A percentile compares a stretch with the other conserved stretches of the same genome.
Evolutionary conservation across 2,888 invertebrate species (phyloP).

Genomic region (Netelia melanura): DNA sequence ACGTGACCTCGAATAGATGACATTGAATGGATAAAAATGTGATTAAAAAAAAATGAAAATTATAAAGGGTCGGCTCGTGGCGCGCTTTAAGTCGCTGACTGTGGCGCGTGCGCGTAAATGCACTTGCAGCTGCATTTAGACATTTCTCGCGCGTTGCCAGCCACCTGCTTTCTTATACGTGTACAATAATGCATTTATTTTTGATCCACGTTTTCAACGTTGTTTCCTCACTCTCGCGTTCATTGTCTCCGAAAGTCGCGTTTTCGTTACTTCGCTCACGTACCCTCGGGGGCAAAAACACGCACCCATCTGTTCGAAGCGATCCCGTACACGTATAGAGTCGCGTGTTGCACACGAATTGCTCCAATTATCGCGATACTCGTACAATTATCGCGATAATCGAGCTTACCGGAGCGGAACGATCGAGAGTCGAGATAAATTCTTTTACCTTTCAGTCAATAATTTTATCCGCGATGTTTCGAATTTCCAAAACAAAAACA

Average conservation of each 20-base stretch:
- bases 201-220: slow-evolving; percentile 28
- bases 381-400: slow-evolving; percentile 72
- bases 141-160: slow-evolving; percentile 27
- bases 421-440: slow-evolving; percentile 74
- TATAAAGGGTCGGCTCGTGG: slow-evolving; percentile 26
- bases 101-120: slow-evolving; percentile 49
- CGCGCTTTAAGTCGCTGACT: background rate
- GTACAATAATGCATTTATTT: slow-evolving; percentile 7
- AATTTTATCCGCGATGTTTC: background rate
- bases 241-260: background rate
- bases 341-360: slow-evolving; percentile 75
- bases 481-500: background rate
- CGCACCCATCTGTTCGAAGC: slow-evolving; percentile 70
- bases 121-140: slow-evolving; percentile 63
- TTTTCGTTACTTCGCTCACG: slow-evolving; percentile 9
- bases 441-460: slow-evolving; percentile 20
- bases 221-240: slow-evolving; percentile 39
- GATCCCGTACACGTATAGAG: slow-evolving; percentile 55
- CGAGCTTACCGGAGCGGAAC: slow-evolving; percentile 75
- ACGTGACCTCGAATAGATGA: slow-evolving; percentile 54
- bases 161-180: slow-evolving; percentile 54
- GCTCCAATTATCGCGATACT: slow-evolving; percentile 79
- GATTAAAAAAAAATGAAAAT: slow-evolving; percentile 24
- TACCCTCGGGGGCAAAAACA: slow-evolving; percentile 19
- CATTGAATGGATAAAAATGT: slow-evolving; percentile 50